phyloP scores from a whole-genome alignment of 2,888 invertebrate genomes.

The Seira sanloemensis region DNA sequence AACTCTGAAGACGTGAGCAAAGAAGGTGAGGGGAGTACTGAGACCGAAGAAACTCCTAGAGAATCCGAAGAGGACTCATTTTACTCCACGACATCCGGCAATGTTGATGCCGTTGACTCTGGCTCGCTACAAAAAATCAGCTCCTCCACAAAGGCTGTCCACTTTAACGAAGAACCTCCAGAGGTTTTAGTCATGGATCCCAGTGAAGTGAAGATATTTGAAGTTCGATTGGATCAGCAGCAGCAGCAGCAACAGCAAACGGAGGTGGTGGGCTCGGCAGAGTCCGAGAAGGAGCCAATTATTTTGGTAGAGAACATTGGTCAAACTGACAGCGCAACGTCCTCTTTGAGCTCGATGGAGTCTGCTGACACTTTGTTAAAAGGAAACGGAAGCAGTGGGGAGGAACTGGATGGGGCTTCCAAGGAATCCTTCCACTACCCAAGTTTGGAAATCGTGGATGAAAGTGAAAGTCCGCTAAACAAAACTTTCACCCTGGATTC shows the following conservation, averaged over 20 bases:
- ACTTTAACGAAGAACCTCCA: slow-evolving; percentile 35
- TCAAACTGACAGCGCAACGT: not conserved
- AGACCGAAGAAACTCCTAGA: not conserved
- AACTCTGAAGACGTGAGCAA: slow-evolving; percentile 6
- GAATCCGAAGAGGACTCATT: not conserved
- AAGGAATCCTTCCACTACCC: slow-evolving; percentile 24
- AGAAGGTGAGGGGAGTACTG: not conserved
- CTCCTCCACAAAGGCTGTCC: slow-evolving; percentile 8
- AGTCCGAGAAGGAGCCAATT: slow-evolving; percentile 20
- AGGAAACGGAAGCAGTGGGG: slow-evolving; percentile 27
- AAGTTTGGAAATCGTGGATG: slow-evolving; percentile 24
- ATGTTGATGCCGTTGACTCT: too few relatives aligned
- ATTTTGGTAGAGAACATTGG: not conserved
- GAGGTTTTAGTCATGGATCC: too few relatives aligned
- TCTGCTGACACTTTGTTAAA: slow-evolving; percentile 31
- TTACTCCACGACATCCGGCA: too few relatives aligned
- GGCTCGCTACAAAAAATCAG: too few relatives aligned
- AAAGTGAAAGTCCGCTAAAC: not conserved
- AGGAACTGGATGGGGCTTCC: slow-evolving; percentile 15
- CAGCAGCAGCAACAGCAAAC: too few relatives aligned
- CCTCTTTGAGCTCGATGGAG: slow-evolving; percentile 7
- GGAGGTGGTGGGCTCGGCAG: not conserved
- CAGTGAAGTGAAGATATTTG: too few relatives aligned
- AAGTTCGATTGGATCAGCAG: too few relatives aligned
- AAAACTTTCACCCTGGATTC: too few relatives aligned